A percentile compares a stretch with the other conserved stretches of the same genome.
Evolutionary conservation across 2,797 vertebrate genomes (phyloP).

Genomic region (Peromyscus nudipes): DNA sequence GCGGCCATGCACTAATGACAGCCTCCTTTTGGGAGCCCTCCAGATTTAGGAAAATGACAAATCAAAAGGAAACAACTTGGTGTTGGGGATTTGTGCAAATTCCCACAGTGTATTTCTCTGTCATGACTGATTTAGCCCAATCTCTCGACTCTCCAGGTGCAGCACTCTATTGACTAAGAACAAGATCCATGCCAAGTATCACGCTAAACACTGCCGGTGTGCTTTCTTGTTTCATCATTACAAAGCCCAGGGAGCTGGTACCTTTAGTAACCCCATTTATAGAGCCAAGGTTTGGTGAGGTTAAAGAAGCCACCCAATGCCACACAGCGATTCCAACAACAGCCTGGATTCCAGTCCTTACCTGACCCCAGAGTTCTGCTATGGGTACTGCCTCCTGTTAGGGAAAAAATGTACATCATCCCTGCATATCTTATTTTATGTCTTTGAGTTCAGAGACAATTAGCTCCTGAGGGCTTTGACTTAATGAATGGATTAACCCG

Average conservation of each 20-base stretch:
- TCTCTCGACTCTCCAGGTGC: not conserved
- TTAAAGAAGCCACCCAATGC: not conserved
- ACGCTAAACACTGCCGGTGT: fast-evolving
- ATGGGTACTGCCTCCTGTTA: not conserved
- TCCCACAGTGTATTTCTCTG: not conserved
- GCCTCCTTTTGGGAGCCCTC: not conserved
- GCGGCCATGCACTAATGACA: not conserved
- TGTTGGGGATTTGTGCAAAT: constrained; percentile 11
- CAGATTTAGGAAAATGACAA: constrained; percentile 41
- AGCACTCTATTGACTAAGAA: not conserved
- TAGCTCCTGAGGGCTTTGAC: not conserved
- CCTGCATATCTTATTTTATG: not conserved
- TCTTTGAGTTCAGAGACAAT: not conserved
- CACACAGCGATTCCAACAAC: not conserved
- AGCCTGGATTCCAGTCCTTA: not conserved
- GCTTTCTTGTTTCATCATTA: not conserved
- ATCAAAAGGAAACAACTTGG: constrained; percentile 52
- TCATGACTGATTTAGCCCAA: not conserved
- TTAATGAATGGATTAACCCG: not conserved
- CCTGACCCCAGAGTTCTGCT: not conserved
- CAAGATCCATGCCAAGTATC: fast-evolving
- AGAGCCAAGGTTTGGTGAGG: not conserved
- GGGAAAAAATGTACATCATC: not conserved
- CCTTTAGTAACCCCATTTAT: not conserved
- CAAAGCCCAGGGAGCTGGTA: not conserved